Evolutionary conservation across 2,113 vertebrate genomes (phyloP).

Genomic region (Ranitomeya variabilis): DNA sequence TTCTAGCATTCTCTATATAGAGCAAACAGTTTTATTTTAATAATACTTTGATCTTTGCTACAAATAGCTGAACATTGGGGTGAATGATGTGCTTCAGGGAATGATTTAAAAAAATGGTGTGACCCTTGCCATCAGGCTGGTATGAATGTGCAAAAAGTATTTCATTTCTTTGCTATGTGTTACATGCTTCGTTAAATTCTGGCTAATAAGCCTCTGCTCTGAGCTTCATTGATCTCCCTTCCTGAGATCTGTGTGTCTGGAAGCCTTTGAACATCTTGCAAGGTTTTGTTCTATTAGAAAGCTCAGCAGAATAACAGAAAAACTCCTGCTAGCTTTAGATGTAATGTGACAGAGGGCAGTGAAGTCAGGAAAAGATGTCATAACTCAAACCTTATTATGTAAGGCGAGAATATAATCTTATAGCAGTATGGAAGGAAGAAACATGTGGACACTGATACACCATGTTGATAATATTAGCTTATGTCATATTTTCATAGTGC

Average conservation of each 20-base stretch:
- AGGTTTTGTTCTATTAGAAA: conserved; percentile 53
- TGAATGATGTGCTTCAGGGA: conserved; percentile 26
- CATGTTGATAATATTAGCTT: neutral
- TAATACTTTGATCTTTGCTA: conserved; percentile 14
- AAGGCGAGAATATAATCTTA: conserved; percentile 17
- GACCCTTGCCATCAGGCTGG: conserved; percentile 38
- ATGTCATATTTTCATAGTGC: neutral
- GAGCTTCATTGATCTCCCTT: conserved; percentile 53
- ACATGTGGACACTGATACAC: neutral
- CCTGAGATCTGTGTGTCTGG: conserved; percentile 41
- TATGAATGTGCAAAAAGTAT: conserved; percentile 25
- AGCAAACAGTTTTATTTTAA: neutral
- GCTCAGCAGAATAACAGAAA: conserved; percentile 43
- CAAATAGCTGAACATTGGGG: conserved; percentile 18
- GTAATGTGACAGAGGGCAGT: conserved; percentile 52
- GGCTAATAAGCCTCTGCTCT: conserved; percentile 51
- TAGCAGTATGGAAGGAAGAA: neutral
- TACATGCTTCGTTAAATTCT: conserved; percentile 49
- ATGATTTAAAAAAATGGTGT: conserved; percentile 30
- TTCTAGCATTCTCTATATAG: neutral
- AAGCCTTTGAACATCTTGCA: conserved; percentile 54
- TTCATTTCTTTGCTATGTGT: conserved; percentile 21
- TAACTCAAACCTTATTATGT: conserved; percentile 23
- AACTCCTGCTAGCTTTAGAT: conserved; percentile 35
- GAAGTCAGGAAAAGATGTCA: conserved; percentile 22